phyloP scores from a whole-genome alignment of 2,888 invertebrate species.

The Lypha dubia region DNA sequence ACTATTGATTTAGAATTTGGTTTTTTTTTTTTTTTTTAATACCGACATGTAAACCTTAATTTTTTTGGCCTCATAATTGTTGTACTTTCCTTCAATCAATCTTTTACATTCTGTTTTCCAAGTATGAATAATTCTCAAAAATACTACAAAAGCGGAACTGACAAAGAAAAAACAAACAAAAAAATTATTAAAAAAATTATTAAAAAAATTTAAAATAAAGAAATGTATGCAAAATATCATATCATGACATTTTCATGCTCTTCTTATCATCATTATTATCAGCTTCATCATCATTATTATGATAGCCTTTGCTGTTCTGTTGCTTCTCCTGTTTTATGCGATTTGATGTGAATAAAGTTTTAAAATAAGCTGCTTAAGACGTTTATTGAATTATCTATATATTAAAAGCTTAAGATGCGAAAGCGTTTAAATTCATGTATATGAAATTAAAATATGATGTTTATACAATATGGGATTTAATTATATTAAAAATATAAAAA shows the following conservation, averaged over 20 bases:
- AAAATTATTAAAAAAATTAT: background rate
- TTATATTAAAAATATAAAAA: too few relatives aligned
- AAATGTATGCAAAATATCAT: slow-evolving; percentile 46
- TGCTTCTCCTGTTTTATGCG: slow-evolving; percentile 7
- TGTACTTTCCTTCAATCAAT: too few relatives aligned
- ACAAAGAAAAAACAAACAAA: background rate
- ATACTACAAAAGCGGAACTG: background rate
- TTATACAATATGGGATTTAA: background rate
- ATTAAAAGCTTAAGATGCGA: slow-evolving; percentile 36
- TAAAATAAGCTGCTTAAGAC: background rate
- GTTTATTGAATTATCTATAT: slow-evolving; percentile 59
- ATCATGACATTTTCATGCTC: slow-evolving; percentile 54
- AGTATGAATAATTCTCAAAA: slow-evolving; percentile 8
- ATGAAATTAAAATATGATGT: slow-evolving; percentile 45
- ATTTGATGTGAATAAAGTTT: slow-evolving; percentile 25
- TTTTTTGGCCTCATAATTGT: too few relatives aligned
- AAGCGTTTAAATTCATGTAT: background rate
- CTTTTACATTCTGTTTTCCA: background rate
- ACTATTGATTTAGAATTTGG: too few relatives aligned
- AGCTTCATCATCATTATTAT: slow-evolving; percentile 8
- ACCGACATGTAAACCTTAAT: too few relatives aligned
- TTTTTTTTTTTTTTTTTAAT: too few relatives aligned
- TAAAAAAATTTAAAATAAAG: background rate
- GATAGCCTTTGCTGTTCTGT: slow-evolving; percentile 5
- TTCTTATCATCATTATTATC: slow-evolving; percentile 1